A percentile compares a stretch with the other conserved stretches of the same genome.
Evolutionary conservation across 2,797 vertebrate genomes (phyloP).

Genomic region (Botia almorhae): DNA sequence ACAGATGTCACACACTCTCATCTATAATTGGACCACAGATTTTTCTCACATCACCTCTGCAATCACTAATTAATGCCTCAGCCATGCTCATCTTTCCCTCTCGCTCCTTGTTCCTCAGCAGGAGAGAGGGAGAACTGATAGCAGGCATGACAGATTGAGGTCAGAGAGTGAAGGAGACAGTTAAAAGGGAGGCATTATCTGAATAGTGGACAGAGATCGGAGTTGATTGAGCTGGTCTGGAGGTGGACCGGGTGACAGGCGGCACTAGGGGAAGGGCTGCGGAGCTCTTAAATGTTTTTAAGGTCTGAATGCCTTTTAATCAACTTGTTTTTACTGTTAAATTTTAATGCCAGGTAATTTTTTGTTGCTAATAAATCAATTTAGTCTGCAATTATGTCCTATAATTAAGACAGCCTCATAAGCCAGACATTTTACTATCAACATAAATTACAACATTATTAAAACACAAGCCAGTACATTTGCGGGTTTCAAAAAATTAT

Average conservation of each 20-base stretch:
- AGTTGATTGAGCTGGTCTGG: slow-evolving; percentile 25
- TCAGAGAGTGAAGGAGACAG: slow-evolving; percentile 22
- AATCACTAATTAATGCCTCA: slow-evolving; percentile 44
- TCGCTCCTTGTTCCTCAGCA: background rate
- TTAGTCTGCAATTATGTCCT: background rate
- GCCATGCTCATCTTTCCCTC: background rate
- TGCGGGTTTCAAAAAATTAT: background rate
- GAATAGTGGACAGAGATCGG: background rate
- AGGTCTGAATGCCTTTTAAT: background rate
- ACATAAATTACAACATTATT: background rate
- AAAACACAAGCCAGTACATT: background rate
- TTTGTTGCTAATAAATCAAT: background rate
- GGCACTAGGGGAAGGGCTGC: background rate
- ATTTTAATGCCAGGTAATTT: background rate
- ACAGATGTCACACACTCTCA: slow-evolving; percentile 30
- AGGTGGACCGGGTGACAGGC: background rate
- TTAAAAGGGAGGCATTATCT: slow-evolving; percentile 13
- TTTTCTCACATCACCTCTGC: slow-evolving; percentile 38
- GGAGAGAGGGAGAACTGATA: slow-evolving; percentile 8
- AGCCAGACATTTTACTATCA: background rate
- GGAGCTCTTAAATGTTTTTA: background rate
- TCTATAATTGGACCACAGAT: slow-evolving; percentile 44
- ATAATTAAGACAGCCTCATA: background rate
- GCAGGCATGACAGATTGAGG: slow-evolving; percentile 51
- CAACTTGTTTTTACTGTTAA: background rate